Evolutionary conservation across 2,113 vertebrate genomes (phyloP).

Genomic region (Upupa epops): DNA sequence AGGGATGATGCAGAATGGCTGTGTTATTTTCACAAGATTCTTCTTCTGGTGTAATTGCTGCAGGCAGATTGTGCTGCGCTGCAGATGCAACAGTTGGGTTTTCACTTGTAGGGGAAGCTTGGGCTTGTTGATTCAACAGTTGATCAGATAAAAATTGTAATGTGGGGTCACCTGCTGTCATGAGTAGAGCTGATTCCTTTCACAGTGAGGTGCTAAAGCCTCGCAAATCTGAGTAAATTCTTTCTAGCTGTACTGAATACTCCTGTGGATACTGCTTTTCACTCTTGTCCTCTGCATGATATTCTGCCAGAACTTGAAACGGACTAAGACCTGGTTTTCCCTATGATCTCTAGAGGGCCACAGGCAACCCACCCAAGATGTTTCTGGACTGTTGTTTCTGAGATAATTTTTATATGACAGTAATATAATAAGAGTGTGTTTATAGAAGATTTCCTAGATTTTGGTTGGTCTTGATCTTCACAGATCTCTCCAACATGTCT

Average conservation of each 20-base stretch:
- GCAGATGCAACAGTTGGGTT: neutral
- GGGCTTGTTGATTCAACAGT: neutral
- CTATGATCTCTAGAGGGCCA: neutral
- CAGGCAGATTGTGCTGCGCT: neutral
- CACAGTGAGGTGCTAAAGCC: neutral
- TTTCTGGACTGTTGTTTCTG: neutral
- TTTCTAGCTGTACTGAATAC: accelerated
- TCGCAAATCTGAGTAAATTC: neutral
- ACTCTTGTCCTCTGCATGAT: neutral
- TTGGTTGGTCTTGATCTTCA: neutral
- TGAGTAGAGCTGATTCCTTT: neutral
- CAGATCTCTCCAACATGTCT: neutral
- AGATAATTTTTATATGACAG: neutral
- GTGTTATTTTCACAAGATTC: neutral
- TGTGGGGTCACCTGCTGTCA: neutral
- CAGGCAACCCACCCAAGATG: neutral
- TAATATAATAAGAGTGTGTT: neutral
- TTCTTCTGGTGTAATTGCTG: neutral
- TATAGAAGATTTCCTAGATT: neutral
- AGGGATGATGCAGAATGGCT: neutral
- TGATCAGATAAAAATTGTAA: neutral
- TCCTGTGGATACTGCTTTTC: neutral
- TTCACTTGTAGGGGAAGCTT: neutral
- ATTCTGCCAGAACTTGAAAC: neutral
- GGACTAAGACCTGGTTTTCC: neutral